Base-by-base conservation (phyloP, 1,140 invertebrate genomes). In the Pogonus chalceus region DNA sequence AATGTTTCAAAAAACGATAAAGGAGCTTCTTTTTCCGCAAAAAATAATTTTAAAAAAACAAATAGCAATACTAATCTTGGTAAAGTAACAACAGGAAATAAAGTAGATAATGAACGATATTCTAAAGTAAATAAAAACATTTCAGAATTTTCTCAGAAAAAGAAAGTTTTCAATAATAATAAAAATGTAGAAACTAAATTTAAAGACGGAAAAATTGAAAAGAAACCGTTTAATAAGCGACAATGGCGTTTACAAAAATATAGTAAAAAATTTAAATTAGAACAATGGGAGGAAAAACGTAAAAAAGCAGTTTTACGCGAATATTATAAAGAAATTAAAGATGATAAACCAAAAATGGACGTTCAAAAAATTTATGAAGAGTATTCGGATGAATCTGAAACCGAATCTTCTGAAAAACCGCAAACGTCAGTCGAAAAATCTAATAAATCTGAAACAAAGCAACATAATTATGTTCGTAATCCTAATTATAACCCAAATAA, bases 251-350 rank as follows among this genome's bases (percentile, higher is more conserved):
- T 80, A 23, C 74, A 81, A 54, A 82, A 82, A 59, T 84, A 83
- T 56, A 83, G 80, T 58, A 80, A 82, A 31, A 82, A 83, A 59
- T 79, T 78, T 52, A 83, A 81, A 70, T 68, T 84, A 24, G 69
- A 80, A 47, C 73, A 82, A 66, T 84, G 80, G 79, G 76, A 83
- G 56, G 76, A 81, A 49, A 72, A 71, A 54, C 71, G 78, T 14
- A 82, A 80, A 58, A 77, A 79, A 54, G 65, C 64, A 35, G 59
- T 81, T 20, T 35, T 81, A 9, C 66, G 69, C 20, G 62, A 70
- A 35, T 80, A 78, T 62, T 70, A 79, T 16, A 82, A 79, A 56
- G 71, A 76, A n/a, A 57, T 79, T 0, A 72, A 75, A 59, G 77
- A 75, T 58, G 56, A 65, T 21, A 59, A 59, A 39, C 55, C 47